Evolutionary conservation across 1,140 invertebrate species (phyloP), one percentile per base, ranked within the genome.

Genomic region (Pectinophora gossypiella): DNA sequence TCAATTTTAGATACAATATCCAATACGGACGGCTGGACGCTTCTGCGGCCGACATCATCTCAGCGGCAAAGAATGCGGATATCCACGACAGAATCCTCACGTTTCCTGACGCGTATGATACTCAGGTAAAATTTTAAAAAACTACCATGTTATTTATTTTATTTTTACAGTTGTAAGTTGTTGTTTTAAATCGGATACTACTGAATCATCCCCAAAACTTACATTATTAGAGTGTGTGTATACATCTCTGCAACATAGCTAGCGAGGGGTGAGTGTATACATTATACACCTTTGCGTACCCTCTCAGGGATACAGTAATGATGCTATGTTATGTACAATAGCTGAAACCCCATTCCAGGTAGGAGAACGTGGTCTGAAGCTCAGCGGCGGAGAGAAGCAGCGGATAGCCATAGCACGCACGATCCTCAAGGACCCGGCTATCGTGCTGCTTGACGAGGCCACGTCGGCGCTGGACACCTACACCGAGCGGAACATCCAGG

Each of bases 331-430:
- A 23, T 5, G 22, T 10, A 23, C 22, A 23, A 10, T 23, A 32
- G n/a, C 27, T 3, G n/a, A 3, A 32, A 32, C n/a, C 7, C 6
- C n/a, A 32, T 32, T 7, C 48, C 40, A 93, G 91, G 94, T 96
- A 19, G 94, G 95, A 15, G 95, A 96, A 78, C 88, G 95, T 72
- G 95, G 95, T 23, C 75, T 96, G 19, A 90, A 93, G 38, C 84
- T 96, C 13, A 95, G 93, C 80, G 97, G 97, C 1, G 97, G 97
- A 15, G 96, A 98, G 75, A 98, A 98, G 61, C 97, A 98, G 78
- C 90, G 97, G 62, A 95, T 98, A 45, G 97, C 97, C 0, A 98
- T 98, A 55, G 96, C 97, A 0, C 84, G 97, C 53, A 97, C 97
- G 0, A 89, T 98, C 13, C 87, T 98, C 5, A 98, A 98, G 82